Percentiles rank a stretch among this genome's conserved stretches.
These are phyloP conservation scores for Thamnophis sirtalis DNA, from an alignment of 2,113 vertebrate species.

Conservation along the genomic window DNA sequence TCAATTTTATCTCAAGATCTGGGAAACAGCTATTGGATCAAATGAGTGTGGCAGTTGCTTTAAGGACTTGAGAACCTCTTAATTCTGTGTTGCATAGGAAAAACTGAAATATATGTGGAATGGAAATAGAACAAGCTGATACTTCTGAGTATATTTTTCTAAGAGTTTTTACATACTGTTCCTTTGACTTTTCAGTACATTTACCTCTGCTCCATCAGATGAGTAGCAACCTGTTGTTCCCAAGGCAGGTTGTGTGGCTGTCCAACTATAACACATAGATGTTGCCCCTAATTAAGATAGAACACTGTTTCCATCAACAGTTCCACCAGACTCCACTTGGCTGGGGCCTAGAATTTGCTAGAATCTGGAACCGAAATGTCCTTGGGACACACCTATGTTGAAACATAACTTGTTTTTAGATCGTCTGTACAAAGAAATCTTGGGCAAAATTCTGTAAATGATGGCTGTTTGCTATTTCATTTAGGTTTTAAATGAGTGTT, in stretches of 20 bases:
- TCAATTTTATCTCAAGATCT: not conserved
- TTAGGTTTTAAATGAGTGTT: conserved; percentile 64
- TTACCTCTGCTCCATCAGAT: not conserved
- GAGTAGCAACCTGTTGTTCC: not conserved
- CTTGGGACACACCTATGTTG: conserved; percentile 43
- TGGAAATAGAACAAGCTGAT: not conserved
- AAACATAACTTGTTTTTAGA: conserved; percentile 51
- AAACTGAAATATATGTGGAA: not conserved
- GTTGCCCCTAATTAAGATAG: conserved; percentile 28
- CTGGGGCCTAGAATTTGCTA: not conserved
- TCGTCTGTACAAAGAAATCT: conserved; percentile 60
- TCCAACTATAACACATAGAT: conserved; percentile 30
- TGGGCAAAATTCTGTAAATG: conserved; percentile 64
- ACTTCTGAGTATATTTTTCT: not conserved
- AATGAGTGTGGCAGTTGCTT: not conserved
- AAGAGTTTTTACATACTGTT: not conserved
- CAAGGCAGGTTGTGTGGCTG: conserved; percentile 11
- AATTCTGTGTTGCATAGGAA: not conserved
- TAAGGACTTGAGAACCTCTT: not conserved
- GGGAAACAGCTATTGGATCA: not conserved
- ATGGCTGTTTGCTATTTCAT: conserved; percentile 62
- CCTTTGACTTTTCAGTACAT: conserved; percentile 15
- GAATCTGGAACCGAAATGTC: conserved; percentile 22
- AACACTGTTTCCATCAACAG: conserved; percentile 41
- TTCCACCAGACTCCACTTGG: conserved; percentile 41